These are phyloP conservation scores for Scleropages formosus DNA, from an alignment of 2,797 vertebrate genomes.

Conservation along the genomic window DNA sequence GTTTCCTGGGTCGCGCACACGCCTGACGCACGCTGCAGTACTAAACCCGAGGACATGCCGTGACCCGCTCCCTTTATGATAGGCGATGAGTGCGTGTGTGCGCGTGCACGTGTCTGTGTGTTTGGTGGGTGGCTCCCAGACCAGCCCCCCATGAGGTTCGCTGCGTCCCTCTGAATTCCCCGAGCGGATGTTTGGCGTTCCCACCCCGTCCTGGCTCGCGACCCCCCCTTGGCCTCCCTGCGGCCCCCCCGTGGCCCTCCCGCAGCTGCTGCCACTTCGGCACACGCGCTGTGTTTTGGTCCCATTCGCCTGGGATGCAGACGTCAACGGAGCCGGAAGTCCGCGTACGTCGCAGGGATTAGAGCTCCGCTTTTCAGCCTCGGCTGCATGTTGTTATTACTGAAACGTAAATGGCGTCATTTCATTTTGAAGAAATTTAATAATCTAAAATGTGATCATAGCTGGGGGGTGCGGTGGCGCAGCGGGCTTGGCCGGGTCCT, in stretches of 20 bases:
- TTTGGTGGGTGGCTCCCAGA: conserved; percentile 1
- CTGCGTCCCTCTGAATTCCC: neutral
- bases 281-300: neutral
- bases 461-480: no score
- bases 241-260: no score
- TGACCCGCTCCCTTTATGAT: neutral
- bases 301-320: neutral
- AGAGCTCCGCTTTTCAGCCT: no score
- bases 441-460: no score
- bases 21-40: conserved; percentile 12
- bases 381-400: no score
- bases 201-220: neutral
- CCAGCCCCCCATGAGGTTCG: neutral
- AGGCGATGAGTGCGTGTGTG: neutral
- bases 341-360: neutral
- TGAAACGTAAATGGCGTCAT: no score
- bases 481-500: no score
- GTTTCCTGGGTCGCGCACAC: conserved; percentile 13
- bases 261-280: neutral
- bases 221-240: no score
- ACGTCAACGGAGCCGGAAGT: neutral
- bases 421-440: no score
- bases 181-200: neutral
- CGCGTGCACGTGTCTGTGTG: neutral
- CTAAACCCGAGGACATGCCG: conserved; percentile 12